These are phyloP conservation scores for Sminthurinus signatus DNA, from an alignment of 1,140 invertebrate genomes.

Conservation along the genomic window DNA sequence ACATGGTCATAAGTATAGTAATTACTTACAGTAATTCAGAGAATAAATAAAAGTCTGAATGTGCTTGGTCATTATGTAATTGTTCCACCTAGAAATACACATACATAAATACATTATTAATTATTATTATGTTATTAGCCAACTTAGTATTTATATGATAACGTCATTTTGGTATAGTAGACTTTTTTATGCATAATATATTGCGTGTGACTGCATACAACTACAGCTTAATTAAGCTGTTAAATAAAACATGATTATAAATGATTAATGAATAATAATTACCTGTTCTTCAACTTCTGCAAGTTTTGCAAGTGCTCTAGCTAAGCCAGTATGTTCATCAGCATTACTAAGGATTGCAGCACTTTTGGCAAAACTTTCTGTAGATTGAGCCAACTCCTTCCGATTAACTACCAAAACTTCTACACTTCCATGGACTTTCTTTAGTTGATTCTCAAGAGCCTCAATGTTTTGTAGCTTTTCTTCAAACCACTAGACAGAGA, in stretches of 20 bases:
- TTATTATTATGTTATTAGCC: no score
- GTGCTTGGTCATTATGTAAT: conserved; percentile 82
- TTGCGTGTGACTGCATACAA: no score
- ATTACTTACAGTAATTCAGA: conserved; percentile 90
- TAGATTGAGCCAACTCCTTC: conserved; percentile 72
- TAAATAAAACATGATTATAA: conserved; percentile 1
- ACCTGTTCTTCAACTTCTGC: conserved; percentile 86
- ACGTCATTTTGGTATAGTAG: neutral
- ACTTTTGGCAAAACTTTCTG: conserved; percentile 76
- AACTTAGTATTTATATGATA: no score
- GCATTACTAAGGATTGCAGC: conserved; percentile 86
- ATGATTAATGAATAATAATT: neutral
- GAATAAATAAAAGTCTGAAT: conserved; percentile 88
- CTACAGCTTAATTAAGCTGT: no score
- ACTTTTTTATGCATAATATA: neutral
- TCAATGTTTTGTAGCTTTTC: conserved; percentile 90
- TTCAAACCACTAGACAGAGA: conserved; percentile 98
- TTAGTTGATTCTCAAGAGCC: conserved; percentile 78
- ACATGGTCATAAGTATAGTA: no score
- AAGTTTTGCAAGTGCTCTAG: conserved; percentile 82
- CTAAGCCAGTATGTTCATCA: conserved; percentile 90
- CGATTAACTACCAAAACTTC: conserved; percentile 81
- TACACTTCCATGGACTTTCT: conserved; percentile 78
- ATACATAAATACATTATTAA: no score
- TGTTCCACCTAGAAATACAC: conserved; percentile 62